Conservation (phyloP, 2,113 vertebrate species). For the Gymnarchus niloticus region DNA sequence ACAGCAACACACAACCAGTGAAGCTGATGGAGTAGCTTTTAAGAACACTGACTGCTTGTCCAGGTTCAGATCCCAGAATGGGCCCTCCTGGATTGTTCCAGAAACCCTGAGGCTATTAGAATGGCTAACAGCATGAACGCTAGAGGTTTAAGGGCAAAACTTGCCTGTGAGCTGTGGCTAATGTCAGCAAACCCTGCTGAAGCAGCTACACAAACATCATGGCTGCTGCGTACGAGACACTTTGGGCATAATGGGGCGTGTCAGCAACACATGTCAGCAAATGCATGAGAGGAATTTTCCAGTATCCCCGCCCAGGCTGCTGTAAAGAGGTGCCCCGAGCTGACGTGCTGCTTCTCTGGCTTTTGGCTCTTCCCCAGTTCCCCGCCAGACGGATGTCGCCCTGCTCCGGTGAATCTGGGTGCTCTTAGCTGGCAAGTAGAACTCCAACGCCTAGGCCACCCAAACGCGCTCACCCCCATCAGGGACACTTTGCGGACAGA, state of each 20-base stretch:
- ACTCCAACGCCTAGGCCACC: too few relatives aligned
- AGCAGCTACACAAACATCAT: not conserved
- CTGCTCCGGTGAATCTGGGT: too few relatives aligned
- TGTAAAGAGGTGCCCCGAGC: not conserved
- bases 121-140: too few relatives aligned
- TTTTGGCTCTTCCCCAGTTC: not conserved
- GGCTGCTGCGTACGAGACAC: not conserved
- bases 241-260: not conserved
- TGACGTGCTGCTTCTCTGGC: not conserved
- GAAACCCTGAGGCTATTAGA: not conserved
- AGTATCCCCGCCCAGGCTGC: not conserved
- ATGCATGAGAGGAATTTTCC: not conserved
- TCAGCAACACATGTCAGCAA: not conserved
- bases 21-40: not conserved
- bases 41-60: not conserved
- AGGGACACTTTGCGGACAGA: too few relatives aligned
- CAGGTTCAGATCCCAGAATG: not conserved
- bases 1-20: not conserved
- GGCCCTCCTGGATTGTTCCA: not conserved
- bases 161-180: not conserved
- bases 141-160: too few relatives aligned
- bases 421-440: too few relatives aligned
- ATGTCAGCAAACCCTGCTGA: too few relatives aligned
- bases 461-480: too few relatives aligned
- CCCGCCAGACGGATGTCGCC: not conserved